Base-by-base conservation (phyloP, 2,888 invertebrate genomes). In the Platerodrilus igneus region DNA sequence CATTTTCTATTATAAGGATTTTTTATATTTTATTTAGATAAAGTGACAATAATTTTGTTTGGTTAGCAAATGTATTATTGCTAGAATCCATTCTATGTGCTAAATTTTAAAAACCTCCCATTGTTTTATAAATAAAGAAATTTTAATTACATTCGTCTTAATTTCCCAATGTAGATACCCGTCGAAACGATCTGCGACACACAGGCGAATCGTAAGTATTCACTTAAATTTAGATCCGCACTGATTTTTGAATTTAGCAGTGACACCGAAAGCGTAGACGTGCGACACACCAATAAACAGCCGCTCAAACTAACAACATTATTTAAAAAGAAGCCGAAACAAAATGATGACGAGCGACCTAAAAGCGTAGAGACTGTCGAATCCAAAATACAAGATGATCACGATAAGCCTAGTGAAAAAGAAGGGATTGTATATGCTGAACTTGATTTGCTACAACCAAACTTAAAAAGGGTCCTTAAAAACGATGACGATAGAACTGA, bases 381-480 rank as follows among this genome's bases (percentile, higher is more conserved):
- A 32, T 37, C 37, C 18, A 37, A 47, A 41, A 20, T 38, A 13
- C 35, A 41, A 34, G 43, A 38, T 2, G 40, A 40, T 2, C 28
- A 13, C 50, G 50, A 41, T 7, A 33, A 28, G 5, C 44, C 22
- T 16, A 48, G 36, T 13, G 30, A 46, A 2, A 51, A 44, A 9
- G 56, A 55, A 62, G 77, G 77, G 41, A 74, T 85, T 22, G 83
- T 85, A 2, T 85, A 85, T 66, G 85, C 84, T 1, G 84, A 84
- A 64, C 67, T 85, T 45, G 81, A 82, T 41, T 66, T 85, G 29
- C 62, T 67, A 1, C 71, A 71, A 48, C 71, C 73, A 3, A 66
- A 70, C 11, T 57, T 58, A 57, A 63, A 57, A 38, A 60, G 61
- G 31, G 62, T 67, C 20, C 62, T 67, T 29, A 69, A 65, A 57